These are phyloP conservation scores for Pterocles burchelli DNA, from an alignment of 2,113 vertebrate genomes.

Conservation along the genomic window DNA sequence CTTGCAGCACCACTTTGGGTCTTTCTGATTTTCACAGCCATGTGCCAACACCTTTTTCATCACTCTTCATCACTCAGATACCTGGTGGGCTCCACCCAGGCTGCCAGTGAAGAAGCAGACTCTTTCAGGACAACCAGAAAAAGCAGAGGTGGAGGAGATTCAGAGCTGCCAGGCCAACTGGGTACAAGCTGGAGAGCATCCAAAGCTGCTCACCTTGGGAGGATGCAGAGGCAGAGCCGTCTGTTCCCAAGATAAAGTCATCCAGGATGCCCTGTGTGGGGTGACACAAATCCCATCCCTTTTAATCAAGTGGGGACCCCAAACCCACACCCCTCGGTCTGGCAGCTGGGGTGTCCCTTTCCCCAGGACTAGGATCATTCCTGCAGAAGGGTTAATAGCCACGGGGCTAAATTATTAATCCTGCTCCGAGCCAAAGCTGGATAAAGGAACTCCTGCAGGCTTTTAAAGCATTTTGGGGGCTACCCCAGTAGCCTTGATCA, in stretches of 20 bases:
- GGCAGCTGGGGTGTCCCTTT: not conserved
- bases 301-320: not conserved
- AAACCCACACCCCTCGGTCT: accelerated
- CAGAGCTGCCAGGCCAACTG: not conserved
- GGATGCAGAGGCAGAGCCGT: not conserved
- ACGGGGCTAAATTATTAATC: not conserved
- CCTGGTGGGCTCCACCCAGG: not conserved
- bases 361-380: not conserved
- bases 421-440: not conserved
- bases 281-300: accelerated
- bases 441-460: not conserved
- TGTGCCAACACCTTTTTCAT: not conserved
- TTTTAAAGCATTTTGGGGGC: not conserved
- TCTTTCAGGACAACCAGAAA: not conserved
- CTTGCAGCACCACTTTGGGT: not conserved
- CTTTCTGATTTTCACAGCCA: not conserved
- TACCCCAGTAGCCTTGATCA: not conserved
- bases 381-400: not conserved
- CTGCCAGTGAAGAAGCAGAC: not conserved
- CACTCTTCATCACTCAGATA: not conserved
- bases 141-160: not conserved
- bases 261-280: accelerated
- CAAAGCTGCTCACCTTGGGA: not conserved
- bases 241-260: not conserved
- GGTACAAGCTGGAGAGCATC: not conserved